Evolutionary conservation across 2,797 vertebrate species (phyloP).

Genomic region (Pseudochaenichthys georgianus): DNA sequence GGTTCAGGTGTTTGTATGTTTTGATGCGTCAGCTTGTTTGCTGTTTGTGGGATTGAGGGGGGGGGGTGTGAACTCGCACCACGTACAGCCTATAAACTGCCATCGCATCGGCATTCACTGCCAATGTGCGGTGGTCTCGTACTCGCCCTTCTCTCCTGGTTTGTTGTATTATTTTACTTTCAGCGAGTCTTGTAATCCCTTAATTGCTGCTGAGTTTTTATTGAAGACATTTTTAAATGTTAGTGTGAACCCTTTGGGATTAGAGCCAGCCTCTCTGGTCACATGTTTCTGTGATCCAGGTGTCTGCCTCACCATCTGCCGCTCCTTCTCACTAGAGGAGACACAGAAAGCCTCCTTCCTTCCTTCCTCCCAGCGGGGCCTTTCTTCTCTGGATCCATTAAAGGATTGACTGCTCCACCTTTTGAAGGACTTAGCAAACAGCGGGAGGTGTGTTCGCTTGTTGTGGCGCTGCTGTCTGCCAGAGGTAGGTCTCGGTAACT

Average conservation of each 20-base stretch:
- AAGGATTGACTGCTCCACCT: slow-evolving; percentile 16
- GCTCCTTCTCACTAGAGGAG: slow-evolving; percentile 49
- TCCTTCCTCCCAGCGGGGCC: slow-evolving; percentile 34
- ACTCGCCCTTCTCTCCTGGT: neutral
- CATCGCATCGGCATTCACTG: neutral
- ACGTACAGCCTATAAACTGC: neutral
- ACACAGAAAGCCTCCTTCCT: slow-evolving; percentile 44
- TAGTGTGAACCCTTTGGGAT: slow-evolving; percentile 54
- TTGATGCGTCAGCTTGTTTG: slow-evolving; percentile 34
- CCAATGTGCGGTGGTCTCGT: neutral
- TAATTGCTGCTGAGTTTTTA: neutral
- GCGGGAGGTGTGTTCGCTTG: slow-evolving; percentile 18
- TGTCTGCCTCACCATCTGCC: slow-evolving; percentile 76
- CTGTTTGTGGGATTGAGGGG: slow-evolving; percentile 18
- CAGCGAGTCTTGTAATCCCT: neutral
- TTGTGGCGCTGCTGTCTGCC: neutral
- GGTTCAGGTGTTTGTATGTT: slow-evolving; percentile 41
- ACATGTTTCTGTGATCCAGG: slow-evolving; percentile 77
- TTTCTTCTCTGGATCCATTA: slow-evolving; percentile 38
- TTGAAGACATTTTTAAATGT: slow-evolving; percentile 43
- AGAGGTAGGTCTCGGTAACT: slow-evolving; percentile 35
- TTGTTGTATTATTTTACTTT: slow-evolving; percentile 2
- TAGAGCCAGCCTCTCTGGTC: slow-evolving; percentile 66
- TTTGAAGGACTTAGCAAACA: slow-evolving; percentile 13
- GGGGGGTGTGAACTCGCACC: slow-evolving; percentile 5